These are phyloP conservation scores for Elephantulus edwardii DNA, from an alignment of 2,113 vertebrate species.

Conservation along the genomic window DNA sequence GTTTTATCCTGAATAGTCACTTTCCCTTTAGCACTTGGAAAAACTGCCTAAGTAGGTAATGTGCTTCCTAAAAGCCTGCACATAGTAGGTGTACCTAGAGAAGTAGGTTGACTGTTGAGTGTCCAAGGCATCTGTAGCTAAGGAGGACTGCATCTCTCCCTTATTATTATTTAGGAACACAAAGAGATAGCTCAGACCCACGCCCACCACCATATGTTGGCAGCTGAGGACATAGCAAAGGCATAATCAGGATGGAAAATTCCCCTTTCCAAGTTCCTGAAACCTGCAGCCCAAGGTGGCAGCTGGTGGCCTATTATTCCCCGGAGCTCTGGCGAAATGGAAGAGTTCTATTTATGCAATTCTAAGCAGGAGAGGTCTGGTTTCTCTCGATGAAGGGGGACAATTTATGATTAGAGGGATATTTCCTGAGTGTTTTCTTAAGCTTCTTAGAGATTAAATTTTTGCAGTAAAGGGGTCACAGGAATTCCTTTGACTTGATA, in stretches of 20 bases:
- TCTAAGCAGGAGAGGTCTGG: slow-evolving; percentile 28
- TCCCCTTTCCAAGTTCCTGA: slow-evolving; percentile 16
- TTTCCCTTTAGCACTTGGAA: background rate
- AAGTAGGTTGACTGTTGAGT: background rate
- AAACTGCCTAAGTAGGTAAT: background rate
- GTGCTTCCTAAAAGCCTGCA: background rate
- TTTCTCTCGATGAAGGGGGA: slow-evolving; percentile 47
- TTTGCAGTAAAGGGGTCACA: background rate
- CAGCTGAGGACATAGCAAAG: slow-evolving; percentile 29
- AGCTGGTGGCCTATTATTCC: slow-evolving; percentile 57
- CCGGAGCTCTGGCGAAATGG: background rate
- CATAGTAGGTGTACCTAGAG: background rate
- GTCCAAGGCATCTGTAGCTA: background rate
- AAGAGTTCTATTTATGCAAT: slow-evolving; percentile 21
- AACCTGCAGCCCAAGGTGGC: slow-evolving; percentile 45
- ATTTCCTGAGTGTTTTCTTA: slow-evolving; percentile 14
- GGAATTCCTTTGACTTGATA: slow-evolving; percentile 41
- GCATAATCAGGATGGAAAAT: slow-evolving; percentile 53
- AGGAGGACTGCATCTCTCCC: background rate
- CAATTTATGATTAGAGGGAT: slow-evolving; percentile 23
- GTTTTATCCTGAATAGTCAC: background rate
- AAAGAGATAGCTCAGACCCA: slow-evolving; percentile 3
- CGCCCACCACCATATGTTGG: background rate
- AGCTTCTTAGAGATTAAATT: slow-evolving; percentile 49
- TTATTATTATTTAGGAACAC: slow-evolving; percentile 36